Evolutionary conservation across 2,113 vertebrate species (phyloP), one percentile per base, ranked within the genome.

Genomic region (Osmerus eperlanus): DNA sequence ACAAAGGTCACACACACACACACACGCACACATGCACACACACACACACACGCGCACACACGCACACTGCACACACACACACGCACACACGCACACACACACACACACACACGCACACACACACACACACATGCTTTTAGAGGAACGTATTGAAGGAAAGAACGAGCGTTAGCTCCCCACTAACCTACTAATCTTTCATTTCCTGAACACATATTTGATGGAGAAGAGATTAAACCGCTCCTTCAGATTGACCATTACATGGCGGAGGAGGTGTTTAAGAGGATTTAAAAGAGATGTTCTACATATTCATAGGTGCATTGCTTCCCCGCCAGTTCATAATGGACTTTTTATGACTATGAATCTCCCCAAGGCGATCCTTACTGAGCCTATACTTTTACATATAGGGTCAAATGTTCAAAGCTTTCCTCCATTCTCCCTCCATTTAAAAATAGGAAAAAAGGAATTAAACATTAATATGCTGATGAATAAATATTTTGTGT

Each of bases 401-500:
- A 83, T 77, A 84, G 85, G 89, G 89, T 91, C 88, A 90, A 87
- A 84, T 88, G 83, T 89, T 89, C 87, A 90, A 90, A 89, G 86
- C 87, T 77, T 82, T 78, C 9, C 77, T 77, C 77, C 78, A 47
- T 79, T 80, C 81, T 74, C 71, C 41, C 73, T 86, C 81, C 67
- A 58, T 82, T 86, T 80, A 83, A 81, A 85, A 89, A 84, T 69
- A 68, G 79, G 3, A 3, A 19, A 74, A 73, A 69, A 67, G 77
- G 79, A 84, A 90, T 90, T 87, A 90, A 91, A 90, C 80, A 84
- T 89, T 90, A 90, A 90, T 88, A 78, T 85, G 85, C 79, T 86
- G 83, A 89, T 89, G 87, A 90, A 90, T 90, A 90, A 91, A 91
- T 90, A 90, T 90, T 88, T 87, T 87, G 84, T 88, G 85, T 88